phyloP scores from a whole-genome alignment of 2,888 invertebrate genomes.

The Yponomeuta evonymella region DNA sequence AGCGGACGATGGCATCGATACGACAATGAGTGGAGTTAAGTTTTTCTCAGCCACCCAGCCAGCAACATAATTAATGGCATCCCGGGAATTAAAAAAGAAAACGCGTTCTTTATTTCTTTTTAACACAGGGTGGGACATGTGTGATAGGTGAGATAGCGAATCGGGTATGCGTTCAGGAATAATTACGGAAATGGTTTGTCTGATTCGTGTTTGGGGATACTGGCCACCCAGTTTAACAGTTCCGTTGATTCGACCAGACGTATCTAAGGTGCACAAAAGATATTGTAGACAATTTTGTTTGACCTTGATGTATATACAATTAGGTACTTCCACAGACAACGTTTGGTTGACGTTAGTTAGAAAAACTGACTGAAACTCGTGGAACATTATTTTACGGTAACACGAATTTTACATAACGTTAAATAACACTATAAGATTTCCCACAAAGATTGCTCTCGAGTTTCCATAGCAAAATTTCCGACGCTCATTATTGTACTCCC shows the following conservation, averaged over 20 bases:
- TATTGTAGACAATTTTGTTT: too few species aligned
- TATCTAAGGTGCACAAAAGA: too few species aligned
- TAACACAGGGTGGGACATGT: constrained; percentile 57
- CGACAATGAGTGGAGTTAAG: constrained; percentile 72
- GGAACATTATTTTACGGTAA: too few species aligned
- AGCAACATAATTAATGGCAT: constrained; percentile 76
- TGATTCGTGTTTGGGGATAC: not conserved
- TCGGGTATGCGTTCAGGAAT: constrained; percentile 15
- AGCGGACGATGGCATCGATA: constrained; percentile 64
- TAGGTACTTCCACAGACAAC: not conserved
- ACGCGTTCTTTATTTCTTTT: constrained; percentile 43
- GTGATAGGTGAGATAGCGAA: constrained; percentile 51
- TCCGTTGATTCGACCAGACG: not conserved
- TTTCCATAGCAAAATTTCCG: not conserved
- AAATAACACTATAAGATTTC: not conserved
- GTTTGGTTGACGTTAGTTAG: too few species aligned
- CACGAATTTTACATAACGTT: too few species aligned
- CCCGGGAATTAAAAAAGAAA: constrained; percentile 74
- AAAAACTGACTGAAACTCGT: too few species aligned
- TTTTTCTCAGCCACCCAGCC: constrained; percentile 76
- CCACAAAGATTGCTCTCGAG: not conserved
- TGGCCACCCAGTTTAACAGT: not conserved
- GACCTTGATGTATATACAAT: not conserved
- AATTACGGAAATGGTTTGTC: constrained; percentile 14
- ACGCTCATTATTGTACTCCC: not conserved